Base-by-base conservation (phyloP, 2,113 vertebrate genomes). In the Dunckerocampus dactyliophorus region DNA sequence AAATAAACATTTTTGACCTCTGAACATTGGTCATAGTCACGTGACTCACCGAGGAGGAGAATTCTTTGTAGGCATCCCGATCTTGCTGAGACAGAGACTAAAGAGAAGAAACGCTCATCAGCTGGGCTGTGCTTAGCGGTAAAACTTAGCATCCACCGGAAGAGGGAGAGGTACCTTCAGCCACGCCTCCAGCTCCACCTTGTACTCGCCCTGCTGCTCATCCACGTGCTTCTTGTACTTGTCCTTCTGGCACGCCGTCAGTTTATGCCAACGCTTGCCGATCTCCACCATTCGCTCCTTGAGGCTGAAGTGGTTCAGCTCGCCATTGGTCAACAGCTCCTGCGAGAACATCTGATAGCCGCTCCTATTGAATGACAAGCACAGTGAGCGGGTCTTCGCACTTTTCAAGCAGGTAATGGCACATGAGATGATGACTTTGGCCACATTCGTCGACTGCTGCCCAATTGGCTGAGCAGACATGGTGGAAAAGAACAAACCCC, bases 221-320 rank as follows among this genome's bases (percentile, higher is more conserved):
- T 92, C 92, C 60, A 92, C 92, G 77, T 82, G 85, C 66, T 90
- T 90, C 85, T 92, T 92, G 85, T 92, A 92, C 62, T 89, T 88
- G 83, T 92, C 90, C 11, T 92, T 92, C 75, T 91, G 90, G 6
- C 8, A 64, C 73, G 87, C 89, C 63, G 73, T 91, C 43, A 91
- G 88, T n/a, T 89, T 90, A 74, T 92, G 92, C 92, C 92, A 92
- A 17, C 92, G 71, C 65, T 90, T 90, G 8, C 92, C 92, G 17
- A 92, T 92, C 87, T 92, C 92, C 83, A 92, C 91, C 92, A 92
- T 92, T 10, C 92, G 89, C 85, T 92, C 91, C 75, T 92, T 92
- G 76, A 92, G 80, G 48, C 89, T 91, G 80, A 92, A 91, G 83
- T 92, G 91, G 75, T 90, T 92, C 60, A 92, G 79, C 77, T 92